Evolutionary conservation across 2,113 vertebrate species (phyloP), one percentile per base, ranked within the genome.

Genomic region (Bostrychus sinensis): DNA sequence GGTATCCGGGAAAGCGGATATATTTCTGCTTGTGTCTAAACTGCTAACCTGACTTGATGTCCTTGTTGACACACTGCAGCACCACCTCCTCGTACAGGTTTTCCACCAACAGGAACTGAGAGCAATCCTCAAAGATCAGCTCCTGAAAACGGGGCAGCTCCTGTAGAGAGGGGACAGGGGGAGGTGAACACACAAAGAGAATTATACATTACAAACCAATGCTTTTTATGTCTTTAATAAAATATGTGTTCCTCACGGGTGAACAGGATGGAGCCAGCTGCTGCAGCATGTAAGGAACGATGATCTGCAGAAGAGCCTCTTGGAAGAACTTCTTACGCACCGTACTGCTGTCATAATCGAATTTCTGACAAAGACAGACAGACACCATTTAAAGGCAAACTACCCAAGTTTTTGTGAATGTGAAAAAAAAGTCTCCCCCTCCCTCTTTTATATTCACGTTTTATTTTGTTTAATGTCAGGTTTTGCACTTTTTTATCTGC

Each of bases 241-340:
- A n/a, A n/a, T 23, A 23, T 5, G 5, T 19, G 26, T 19, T 23
- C 64, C 92, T 93, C 84, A 98, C 96, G 56, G 91, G 87, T 69
- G 93, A 92, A 86, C 91, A 97, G 69, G 94, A 92, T 0, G 94
- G 94, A 0, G 91, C 90, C 75, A 98, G 94, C 81, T 98, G 94
- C 82, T 94, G 95, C 83, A 99, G 92, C 93, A 98, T 94, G 89
- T 97, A 98, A 0, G 97, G 97, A 80, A 98, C 94, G 67, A 95
- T 94, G 89, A 98, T 95, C 92, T 98, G 97, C 78, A 98, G 91
- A 56, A 99, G 90, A 3, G 96, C 96, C 81, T 99, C 97, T 83
- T 96, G 93, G 91, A 99, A 99, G 91, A 99, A 98, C 79, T 92
- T 96, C 91, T 99, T 99, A 20, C 97, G 80, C 76, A 98, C 95